Base-by-base conservation (phyloP, 1,140 invertebrate genomes). In the Psilanteris sp. region DNA sequence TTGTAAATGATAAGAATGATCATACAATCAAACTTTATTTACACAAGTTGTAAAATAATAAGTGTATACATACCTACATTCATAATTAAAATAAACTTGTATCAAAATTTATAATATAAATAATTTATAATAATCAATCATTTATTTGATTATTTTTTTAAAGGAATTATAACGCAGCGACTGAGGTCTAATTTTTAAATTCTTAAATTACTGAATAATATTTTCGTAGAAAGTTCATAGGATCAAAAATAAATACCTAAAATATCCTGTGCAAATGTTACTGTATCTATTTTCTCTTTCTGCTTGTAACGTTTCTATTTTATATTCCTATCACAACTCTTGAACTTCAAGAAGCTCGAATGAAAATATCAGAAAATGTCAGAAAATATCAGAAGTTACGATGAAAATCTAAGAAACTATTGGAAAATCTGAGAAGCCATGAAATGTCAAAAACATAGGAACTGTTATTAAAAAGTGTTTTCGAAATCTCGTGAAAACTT, bases 351-450 rank as follows among this genome's bases (percentile, higher is more conserved):
- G 55, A 31, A 71, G 55, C 46, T 61, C 39, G 67, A 72, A 62
- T 62, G 67, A 72, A 72, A 72, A 72, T 72, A 72, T 72, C 57
- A 55, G 57, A 43, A 61, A 62, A 62, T 48, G 57, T 72, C 67
- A 55, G 57, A 55, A 72, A 72, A 62, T 48, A 62, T 71, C 55
- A 71, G 8, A 70, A 71, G 24, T 44, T 61, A 29, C 5, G 37
- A 61, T 22, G 10, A 61, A 70, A 70, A 70, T 70, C 44, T 71
- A 61, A 71, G 67, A 71, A 71, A 71, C 67, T 71, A 71, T 71
- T 31, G 55, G 67, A 46, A 68, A 61, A 71, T 71, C 67, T 71
- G 31, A 9, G 15, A 22, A 54, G 59, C 32, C 37, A 52, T 52
- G 36, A 43, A 43, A 64, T 20, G 37, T 43, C 59, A 46, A 64